Percentiles rank a stretch among this genome's conserved stretches.
Conservation (phyloP, 2,113 vertebrate genomes). For the Cephalopterus ornatus region DNA sequence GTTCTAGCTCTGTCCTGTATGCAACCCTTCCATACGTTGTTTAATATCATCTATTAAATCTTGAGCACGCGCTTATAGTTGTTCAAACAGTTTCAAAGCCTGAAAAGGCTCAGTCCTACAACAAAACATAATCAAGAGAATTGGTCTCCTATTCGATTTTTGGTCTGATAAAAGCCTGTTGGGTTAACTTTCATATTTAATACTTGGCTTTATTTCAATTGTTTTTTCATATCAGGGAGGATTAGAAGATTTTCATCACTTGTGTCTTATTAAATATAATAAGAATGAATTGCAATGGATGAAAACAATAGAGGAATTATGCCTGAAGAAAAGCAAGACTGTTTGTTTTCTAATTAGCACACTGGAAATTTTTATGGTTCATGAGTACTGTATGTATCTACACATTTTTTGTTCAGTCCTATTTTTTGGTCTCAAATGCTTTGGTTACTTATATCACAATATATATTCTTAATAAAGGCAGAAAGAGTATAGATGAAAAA, state of each 20-base stretch:
- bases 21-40: neutral
- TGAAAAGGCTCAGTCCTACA: neutral
- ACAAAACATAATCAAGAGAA: neutral
- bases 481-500: neutral
- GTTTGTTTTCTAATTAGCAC: neutral
- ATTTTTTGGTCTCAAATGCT: neutral
- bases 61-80: neutral
- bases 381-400: neutral
- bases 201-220: neutral
- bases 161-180: neutral
- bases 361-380: neutral
- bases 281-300: neutral
- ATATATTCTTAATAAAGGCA: neutral
- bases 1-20: neutral
- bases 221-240: neutral
- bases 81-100: neutral
- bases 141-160: neutral
- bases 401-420: neutral
- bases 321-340: neutral
- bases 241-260: neutral
- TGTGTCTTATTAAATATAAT: neutral
- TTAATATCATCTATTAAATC: neutral
- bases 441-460: neutral
- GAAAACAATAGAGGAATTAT: neutral
- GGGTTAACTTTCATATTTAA: neutral